These are phyloP conservation scores for Daubentonia madagascariensis DNA, from an alignment of 2,113 vertebrate species.

Conservation along the genomic window DNA sequence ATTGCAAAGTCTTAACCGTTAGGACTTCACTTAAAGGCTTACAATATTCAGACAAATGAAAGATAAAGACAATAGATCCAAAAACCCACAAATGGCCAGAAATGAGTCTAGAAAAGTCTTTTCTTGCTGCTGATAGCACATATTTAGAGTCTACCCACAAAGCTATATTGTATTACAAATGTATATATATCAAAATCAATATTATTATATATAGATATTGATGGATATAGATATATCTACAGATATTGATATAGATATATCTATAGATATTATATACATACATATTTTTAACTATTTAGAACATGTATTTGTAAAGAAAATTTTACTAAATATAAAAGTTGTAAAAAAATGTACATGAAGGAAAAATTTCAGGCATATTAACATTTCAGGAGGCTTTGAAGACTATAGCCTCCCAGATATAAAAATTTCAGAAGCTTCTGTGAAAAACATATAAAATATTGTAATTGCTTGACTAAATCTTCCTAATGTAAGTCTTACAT, in stretches of 20 bases:
- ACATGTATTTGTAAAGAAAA: neutral
- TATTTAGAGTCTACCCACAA: neutral
- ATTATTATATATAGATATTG: neutral
- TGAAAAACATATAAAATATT: neutral
- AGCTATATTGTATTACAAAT: neutral
- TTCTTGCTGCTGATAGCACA: neutral
- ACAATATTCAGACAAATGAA: neutral
- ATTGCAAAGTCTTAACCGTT: neutral
- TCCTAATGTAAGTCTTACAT: neutral
- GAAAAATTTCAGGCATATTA: neutral
- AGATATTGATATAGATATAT: neutral
- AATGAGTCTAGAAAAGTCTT: neutral
- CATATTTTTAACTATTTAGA: neutral
- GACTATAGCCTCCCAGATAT: neutral
- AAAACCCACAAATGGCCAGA: neutral
- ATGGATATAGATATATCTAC: too few relatives aligned
- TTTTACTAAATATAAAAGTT: neutral
- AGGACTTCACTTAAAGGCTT: neutral
- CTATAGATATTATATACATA: neutral
- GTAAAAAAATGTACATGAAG: slow-evolving; percentile 12
- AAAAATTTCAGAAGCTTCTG: neutral
- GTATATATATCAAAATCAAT: neutral
- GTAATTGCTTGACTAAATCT: neutral
- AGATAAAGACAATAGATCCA: neutral
- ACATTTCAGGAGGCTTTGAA: slow-evolving; percentile 28